Percentiles rank a stretch among this genome's conserved stretches.
Evolutionary conservation across 2,113 vertebrate genomes (phyloP).

Genomic region (Calidris pygmaea): DNA sequence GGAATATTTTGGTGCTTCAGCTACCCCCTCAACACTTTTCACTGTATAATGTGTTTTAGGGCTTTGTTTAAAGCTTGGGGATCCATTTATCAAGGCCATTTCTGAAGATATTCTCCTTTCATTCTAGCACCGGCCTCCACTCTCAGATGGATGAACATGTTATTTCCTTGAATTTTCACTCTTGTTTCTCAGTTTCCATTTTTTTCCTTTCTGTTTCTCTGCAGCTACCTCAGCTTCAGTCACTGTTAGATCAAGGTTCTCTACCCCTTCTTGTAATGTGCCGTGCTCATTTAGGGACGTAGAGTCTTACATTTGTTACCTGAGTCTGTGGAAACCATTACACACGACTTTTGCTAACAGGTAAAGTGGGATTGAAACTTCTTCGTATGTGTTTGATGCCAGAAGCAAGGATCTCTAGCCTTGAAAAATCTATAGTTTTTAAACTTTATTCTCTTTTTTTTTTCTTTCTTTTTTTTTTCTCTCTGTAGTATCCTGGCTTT

Average conservation of each 20-base stretch:
- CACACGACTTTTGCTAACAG: neutral
- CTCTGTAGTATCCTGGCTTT: neutral
- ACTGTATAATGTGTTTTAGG: neutral
- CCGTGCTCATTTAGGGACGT: neutral
- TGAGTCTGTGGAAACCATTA: neutral
- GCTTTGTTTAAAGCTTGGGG: neutral
- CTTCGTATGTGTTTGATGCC: neutral
- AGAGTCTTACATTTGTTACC: neutral
- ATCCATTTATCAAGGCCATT: neutral
- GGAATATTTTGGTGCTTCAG: neutral
- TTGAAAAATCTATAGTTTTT: constrained; percentile 16
- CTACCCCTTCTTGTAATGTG: neutral
- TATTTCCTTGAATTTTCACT: neutral
- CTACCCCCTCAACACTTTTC: neutral
- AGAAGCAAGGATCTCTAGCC: neutral
- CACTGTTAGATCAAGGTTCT: neutral
- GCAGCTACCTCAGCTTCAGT: neutral
- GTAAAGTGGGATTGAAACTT: neutral
- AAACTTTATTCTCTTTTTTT: neutral
- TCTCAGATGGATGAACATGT: neutral
- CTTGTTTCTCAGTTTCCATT: neutral
- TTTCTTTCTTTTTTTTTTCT: neutral
- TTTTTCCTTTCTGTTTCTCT: neutral
- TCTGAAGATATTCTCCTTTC: constrained; percentile 15
- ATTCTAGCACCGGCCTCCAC: neutral